Conservation (phyloP, 2,888 invertebrate species). For the Calliopum simillimum region DNA sequence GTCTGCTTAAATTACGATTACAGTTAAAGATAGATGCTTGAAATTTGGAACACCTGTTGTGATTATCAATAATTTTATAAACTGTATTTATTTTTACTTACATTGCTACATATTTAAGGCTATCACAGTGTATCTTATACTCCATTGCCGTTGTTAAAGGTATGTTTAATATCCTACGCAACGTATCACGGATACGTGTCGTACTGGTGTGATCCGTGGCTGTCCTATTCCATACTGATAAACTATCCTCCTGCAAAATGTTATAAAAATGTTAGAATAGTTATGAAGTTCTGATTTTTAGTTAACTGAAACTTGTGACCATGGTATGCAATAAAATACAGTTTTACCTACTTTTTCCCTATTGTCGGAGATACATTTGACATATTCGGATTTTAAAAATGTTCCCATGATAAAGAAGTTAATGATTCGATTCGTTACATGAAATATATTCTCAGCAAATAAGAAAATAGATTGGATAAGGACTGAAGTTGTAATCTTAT, state of each 20-base stretch:
- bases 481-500: too few relatives aligned
- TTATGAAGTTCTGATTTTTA: background rate
- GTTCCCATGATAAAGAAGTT: too few relatives aligned
- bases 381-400: too few relatives aligned
- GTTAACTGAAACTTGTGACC: conserved; percentile 17
- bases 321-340: too few relatives aligned
- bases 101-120: conserved; percentile 78
- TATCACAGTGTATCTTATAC: conserved; percentile 88
- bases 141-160: conserved; percentile 93
- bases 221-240: conserved; percentile 97
- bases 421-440: too few relatives aligned
- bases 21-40: too few relatives aligned
- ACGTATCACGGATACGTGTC: conserved; percentile 91
- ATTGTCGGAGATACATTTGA: too few relatives aligned
- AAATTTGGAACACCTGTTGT: background rate
- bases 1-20: too few relatives aligned
- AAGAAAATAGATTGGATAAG: too few relatives aligned
- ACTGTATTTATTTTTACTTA: conserved; percentile 50
- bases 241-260: conserved; percentile 87
- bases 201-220: conserved; percentile 91
- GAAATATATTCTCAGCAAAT: too few relatives aligned
- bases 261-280: background rate
- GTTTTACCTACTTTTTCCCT: too few relatives aligned
- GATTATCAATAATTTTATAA: background rate
- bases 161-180: conserved; percentile 94